Evolutionary conservation across 2,113 vertebrate genomes (phyloP).

Genomic region (Macheiramphus alcinus): DNA sequence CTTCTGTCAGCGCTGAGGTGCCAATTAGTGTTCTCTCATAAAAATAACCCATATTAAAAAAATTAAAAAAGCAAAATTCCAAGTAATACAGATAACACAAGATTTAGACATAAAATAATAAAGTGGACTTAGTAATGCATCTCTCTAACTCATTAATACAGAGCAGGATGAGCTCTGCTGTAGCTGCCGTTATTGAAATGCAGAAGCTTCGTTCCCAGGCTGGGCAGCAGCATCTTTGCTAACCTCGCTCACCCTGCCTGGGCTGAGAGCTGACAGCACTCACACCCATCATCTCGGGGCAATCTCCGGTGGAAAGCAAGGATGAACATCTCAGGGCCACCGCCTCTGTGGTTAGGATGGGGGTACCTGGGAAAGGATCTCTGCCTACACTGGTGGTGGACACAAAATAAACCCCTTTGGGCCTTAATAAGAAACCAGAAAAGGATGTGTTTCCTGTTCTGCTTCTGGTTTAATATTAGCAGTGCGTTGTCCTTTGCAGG

Average conservation of each 20-base stretch:
- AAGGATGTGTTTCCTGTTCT: neutral
- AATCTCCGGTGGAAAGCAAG: neutral
- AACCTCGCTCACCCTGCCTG: neutral
- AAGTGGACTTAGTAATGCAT: neutral
- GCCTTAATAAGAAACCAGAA: neutral
- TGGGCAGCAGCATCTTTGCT: neutral
- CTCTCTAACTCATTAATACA: neutral
- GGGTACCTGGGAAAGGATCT: neutral
- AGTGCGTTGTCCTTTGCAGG: neutral
- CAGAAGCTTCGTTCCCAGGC: neutral
- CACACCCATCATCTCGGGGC: neutral
- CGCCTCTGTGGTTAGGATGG: neutral
- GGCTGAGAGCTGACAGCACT: neutral
- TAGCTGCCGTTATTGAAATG: neutral
- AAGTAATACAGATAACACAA: neutral
- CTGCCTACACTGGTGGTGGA: neutral
- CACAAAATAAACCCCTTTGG: neutral
- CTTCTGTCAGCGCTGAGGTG: neutral
- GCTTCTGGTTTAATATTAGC: neutral
- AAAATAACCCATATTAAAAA: neutral
- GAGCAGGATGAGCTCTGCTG: neutral
- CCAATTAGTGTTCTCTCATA: constrained; percentile 3
- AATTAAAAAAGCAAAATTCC: neutral
- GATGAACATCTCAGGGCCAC: neutral
- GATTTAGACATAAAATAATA: neutral